Evolutionary conservation across 2,113 vertebrate species (phyloP), one percentile per base, ranked within the genome.

Genomic region (Anarhynchus alexandrinus): DNA sequence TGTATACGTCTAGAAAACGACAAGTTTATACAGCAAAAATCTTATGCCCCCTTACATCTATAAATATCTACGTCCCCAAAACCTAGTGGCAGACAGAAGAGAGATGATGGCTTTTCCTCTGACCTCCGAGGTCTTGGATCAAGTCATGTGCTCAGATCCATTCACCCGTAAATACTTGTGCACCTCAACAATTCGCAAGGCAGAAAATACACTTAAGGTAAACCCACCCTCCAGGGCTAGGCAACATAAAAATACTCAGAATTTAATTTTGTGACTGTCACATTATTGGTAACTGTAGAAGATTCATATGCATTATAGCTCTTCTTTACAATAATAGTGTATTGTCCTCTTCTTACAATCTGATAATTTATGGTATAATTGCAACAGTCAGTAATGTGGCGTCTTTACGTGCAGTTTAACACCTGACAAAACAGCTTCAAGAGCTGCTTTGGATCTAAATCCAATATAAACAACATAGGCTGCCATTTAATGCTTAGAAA

Each of bases 371-470:
- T 29, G 26, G 34, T 52, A 82, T 52, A 80, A 90, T 83, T 70
- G 76, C 89, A 83, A 82, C 13, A 95, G 62, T 94, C 74, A 93
- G 93, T 86, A 82, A 80, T 3, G 66, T 51, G 58, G 51, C 62
- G 55, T 86, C 89, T 91, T 88, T 85, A 77, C 4, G 5, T 71
- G 82, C 71, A 88, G 64, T 59, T 95, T 81, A 96, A 85, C 96
- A 97, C 96, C 95, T 97, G 95, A 94, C 78, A 95, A 96, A 97
- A 97, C 89, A 97, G 82, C 82, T 95, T 77, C 78, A 59, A 95
- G 87, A 88, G 55, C 74, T 86, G 59, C 91, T 95, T 97, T 97
- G 87, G 78, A 94, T 96, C 78, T 73, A 66, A 94, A 91, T 95
- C 94, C 95, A 97, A 70, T 15, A 66, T 32, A 94, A 96, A 97